These are phyloP conservation scores for Anser cygnoides DNA, from an alignment of 2,113 vertebrate genomes.

Conservation along the genomic window DNA sequence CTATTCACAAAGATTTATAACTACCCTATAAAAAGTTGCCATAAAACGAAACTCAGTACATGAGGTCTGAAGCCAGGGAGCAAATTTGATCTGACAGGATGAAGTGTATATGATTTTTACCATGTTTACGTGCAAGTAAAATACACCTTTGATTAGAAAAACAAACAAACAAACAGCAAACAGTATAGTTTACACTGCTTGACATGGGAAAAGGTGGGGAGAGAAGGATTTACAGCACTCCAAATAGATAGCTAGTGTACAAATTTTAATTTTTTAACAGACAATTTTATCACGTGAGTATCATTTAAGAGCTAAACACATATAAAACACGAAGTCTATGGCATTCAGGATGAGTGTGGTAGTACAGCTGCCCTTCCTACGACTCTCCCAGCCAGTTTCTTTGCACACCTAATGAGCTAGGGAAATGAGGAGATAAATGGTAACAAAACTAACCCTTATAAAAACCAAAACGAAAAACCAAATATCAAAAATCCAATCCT, in stretches of 20 bases:
- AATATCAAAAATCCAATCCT: neutral
- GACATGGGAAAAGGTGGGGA: neutral
- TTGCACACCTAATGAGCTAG: neutral
- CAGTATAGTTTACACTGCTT: neutral
- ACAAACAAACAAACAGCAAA: neutral
- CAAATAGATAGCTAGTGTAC: neutral
- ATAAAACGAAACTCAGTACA: conserved; percentile 17
- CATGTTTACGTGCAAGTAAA: neutral
- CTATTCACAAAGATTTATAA: conserved; percentile 31
- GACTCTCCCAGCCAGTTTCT: neutral
- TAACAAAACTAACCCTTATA: neutral
- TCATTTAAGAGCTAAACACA: neutral
- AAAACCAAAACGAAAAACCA: neutral
- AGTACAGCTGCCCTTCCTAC: neutral
- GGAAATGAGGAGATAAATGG: neutral
- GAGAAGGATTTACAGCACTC: neutral
- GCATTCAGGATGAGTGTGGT: neutral
- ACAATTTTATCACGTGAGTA: neutral
- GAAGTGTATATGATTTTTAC: neutral
- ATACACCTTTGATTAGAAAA: neutral
- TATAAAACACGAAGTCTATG: neutral
- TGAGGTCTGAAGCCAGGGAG: neutral
- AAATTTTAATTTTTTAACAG: neutral
- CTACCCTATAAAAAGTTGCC: neutral
- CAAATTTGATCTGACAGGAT: neutral